phyloP scores from a whole-genome alignment of 2,113 vertebrate species.

The Ameiurus melas region DNA sequence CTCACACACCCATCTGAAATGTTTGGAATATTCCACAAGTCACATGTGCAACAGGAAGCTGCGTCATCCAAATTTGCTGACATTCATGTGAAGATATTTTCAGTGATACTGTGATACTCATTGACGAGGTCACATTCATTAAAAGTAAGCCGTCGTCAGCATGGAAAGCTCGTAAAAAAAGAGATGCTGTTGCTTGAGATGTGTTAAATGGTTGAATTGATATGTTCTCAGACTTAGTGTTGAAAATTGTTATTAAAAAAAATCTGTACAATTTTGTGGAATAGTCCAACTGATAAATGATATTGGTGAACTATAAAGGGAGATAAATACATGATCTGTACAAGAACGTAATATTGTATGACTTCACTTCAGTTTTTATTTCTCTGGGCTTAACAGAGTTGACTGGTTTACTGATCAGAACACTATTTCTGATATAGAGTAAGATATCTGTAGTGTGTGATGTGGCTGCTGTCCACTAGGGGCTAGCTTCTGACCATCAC shows the following conservation, averaged over 20 bases:
- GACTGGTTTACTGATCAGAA: not conserved
- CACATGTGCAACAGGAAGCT: not conserved
- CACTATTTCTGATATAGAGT: not conserved
- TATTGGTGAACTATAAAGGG: too few relatives aligned
- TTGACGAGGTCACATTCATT: not conserved
- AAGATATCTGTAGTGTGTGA: not conserved
- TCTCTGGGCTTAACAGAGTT: not conserved
- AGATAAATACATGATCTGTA: not conserved
- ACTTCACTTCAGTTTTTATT: not conserved
- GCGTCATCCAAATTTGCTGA: not conserved
- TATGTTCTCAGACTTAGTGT: not conserved
- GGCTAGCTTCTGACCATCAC: slow-evolving; percentile 39
- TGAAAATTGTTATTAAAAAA: too few relatives aligned
- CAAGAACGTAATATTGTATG: not conserved
- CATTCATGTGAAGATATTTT: not conserved
- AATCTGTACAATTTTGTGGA: not conserved
- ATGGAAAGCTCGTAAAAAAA: too few relatives aligned
- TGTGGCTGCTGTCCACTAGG: slow-evolving; percentile 35
- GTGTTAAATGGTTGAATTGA: too few relatives aligned
- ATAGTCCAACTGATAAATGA: not conserved
- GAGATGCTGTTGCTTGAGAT: too few relatives aligned
- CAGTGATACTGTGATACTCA: not conserved
- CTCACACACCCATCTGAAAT: too few relatives aligned
- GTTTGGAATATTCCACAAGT: not conserved
- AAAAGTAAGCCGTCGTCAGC: not conserved